Percentiles rank a stretch among this genome's conserved stretches.
phyloP scores from a whole-genome alignment of 2,797 vertebrate genomes.

The Pogonophryne albipinna region DNA sequence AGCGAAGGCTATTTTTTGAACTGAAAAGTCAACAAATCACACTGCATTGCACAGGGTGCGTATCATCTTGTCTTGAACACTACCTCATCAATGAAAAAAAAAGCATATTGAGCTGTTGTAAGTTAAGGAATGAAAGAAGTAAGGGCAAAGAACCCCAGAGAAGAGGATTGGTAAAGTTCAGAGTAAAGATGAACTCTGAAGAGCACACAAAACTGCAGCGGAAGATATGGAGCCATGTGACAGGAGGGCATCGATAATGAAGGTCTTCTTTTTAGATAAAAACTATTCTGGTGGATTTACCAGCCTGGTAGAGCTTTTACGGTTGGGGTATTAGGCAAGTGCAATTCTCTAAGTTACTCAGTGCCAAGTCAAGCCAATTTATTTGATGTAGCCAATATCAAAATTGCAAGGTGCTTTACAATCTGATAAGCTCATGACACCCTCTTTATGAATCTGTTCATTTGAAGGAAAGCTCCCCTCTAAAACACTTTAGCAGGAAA shows the following conservation, averaged over 20 bases:
- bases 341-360: conserved; percentile 11
- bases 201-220: conserved; percentile 2
- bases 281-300: too few species aligned
- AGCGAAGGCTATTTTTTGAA: not conserved
- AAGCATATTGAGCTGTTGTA: not conserved
- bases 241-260: conserved; percentile 11
- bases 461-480: not conserved
- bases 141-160: not conserved
- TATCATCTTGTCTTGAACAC: not conserved
- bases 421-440: not conserved
- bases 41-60: not conserved
- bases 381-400: not conserved
- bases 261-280: too few species aligned
- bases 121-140: conserved; percentile 3
- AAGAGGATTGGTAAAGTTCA: conserved; percentile 1
- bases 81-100: not conserved
- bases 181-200: not conserved
- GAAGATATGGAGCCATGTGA: conserved; percentile 2
- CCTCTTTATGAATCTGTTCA: not conserved
- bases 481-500: not conserved
- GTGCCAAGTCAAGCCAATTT: conserved; percentile 5
- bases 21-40: not conserved
- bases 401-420: not conserved
- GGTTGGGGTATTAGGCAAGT: not conserved
- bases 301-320: conserved; percentile 12